Percentiles rank a stretch among this genome's conserved stretches.
Evolutionary conservation across 2,888 invertebrate species (phyloP).

Genomic region (Camptogramma bilineatum): DNA sequence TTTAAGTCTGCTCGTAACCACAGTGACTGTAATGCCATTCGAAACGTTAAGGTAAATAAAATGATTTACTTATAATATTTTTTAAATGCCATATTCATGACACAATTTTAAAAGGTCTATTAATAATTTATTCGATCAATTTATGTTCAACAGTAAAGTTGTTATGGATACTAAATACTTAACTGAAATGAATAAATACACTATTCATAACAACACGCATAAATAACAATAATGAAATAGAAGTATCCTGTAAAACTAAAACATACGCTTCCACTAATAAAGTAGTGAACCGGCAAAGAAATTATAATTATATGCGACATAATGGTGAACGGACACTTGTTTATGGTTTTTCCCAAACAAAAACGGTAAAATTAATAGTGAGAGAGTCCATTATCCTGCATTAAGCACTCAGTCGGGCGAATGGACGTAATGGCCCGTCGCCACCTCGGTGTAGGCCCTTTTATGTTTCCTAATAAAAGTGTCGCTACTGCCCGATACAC

Average conservation of each 20-base stretch:
- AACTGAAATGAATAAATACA: too few relatives aligned
- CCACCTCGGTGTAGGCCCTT: conserved; percentile 60
- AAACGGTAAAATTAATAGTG: conserved; percentile 76
- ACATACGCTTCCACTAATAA: background rate
- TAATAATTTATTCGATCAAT: background rate
- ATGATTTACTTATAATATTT: too few relatives aligned
- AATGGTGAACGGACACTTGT: conserved; percentile 52
- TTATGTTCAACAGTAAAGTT: background rate
- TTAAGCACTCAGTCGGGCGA: conserved; percentile 77
- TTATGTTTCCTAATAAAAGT: conserved; percentile 70
- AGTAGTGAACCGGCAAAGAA: conserved; percentile 12
- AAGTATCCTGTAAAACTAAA: background rate
- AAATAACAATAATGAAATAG: background rate
- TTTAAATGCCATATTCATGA: too few relatives aligned
- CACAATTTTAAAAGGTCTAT: background rate
- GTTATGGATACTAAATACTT: background rate
- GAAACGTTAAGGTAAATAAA: too few relatives aligned
- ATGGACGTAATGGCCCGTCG: conserved; percentile 71
- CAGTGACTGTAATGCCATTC: too few relatives aligned
- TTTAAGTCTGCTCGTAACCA: too few relatives aligned
- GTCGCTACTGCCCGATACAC: conserved; percentile 61
- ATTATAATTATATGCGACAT: conserved; percentile 23
- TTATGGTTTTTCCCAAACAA: conserved; percentile 65
- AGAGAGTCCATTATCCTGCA: conserved; percentile 78
- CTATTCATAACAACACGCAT: too few relatives aligned